phyloP scores from a whole-genome alignment of 2,888 invertebrate species.

The Byasa hedistus region DNA sequence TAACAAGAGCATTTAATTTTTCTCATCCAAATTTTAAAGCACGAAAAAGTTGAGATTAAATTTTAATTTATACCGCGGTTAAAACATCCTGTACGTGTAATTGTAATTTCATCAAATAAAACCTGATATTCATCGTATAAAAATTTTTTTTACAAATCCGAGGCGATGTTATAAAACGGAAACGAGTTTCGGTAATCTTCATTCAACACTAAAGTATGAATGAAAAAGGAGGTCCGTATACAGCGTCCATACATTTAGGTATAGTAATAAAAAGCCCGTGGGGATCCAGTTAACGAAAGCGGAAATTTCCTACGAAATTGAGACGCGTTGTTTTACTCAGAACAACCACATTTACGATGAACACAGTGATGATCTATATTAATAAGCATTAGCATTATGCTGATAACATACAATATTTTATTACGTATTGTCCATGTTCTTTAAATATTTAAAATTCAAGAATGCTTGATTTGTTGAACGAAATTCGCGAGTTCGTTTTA shows the following conservation, averaged over 20 bases:
- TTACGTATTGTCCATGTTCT: too few relatives aligned
- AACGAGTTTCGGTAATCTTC: constrained; percentile 29
- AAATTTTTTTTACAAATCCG: constrained; percentile 26
- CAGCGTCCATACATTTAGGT: constrained; percentile 18
- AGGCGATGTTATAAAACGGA: constrained; percentile 29
- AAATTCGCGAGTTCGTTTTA: too few relatives aligned
- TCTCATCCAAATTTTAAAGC: constrained; percentile 12
- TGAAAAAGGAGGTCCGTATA: constrained; percentile 28
- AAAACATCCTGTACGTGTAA: constrained; percentile 26
- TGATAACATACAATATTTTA: too few relatives aligned
- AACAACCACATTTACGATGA: background rate
- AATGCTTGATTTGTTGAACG: too few relatives aligned
- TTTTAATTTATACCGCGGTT: constrained; percentile 29
- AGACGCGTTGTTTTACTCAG: background rate
- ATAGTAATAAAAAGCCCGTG: constrained; percentile 24
- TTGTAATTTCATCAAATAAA: constrained; percentile 28
- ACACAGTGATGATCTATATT: background rate
- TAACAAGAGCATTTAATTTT: background rate
- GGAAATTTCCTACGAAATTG: constrained; percentile 26
- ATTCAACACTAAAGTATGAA: constrained; percentile 31
- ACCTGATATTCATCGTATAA: constrained; percentile 24
- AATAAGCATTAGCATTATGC: too few relatives aligned
- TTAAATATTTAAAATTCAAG: too few relatives aligned
- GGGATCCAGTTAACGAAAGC: constrained; percentile 22
- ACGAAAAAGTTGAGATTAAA: constrained; percentile 6